Conservation (phyloP, 2,888 invertebrate genomes). For the Drosophila koepferae region DNA sequence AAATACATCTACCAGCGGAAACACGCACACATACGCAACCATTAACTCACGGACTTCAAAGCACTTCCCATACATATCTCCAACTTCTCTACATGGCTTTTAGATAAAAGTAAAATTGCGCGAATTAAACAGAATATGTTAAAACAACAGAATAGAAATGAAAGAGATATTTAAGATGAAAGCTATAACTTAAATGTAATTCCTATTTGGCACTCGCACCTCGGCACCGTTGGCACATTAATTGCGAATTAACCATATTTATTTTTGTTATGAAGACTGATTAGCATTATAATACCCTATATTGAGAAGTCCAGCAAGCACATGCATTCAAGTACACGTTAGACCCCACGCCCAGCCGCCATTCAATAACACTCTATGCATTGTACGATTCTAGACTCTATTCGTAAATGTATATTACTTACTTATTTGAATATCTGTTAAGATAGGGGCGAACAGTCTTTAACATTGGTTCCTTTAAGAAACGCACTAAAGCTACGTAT, state of each 20-base stretch:
- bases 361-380: constrained; percentile 7
- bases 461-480: constrained; percentile 77
- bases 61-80: constrained; percentile 64
- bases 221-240: constrained; percentile 36
- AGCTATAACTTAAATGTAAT: constrained; percentile 33
- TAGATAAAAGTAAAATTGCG: constrained; percentile 22
- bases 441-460: constrained; percentile 42
- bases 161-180: constrained; percentile 10
- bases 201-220: constrained; percentile 45
- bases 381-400: constrained; percentile 24
- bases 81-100: constrained; percentile 46
- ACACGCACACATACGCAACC: constrained; percentile 47
- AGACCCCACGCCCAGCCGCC: constrained; percentile 19
- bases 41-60: constrained; percentile 57
- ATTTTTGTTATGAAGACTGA: constrained; percentile 78
- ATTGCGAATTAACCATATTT: constrained; percentile 46
- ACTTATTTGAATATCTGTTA: constrained; percentile 41
- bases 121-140: constrained; percentile 20
- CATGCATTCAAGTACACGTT: constrained; percentile 15
- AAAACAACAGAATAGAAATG: background rate
- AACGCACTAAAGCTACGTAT: constrained; percentile 67
- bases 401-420: constrained; percentile 4
- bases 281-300: constrained; percentile 69
- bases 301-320: constrained; percentile 29
- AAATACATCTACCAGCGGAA: constrained; percentile 40